Evolutionary conservation across 92 coral and sea anemone genomes (phyloP), one percentile per base, ranked within the genome.

Genomic region (Pocillopora meandrina): DNA sequence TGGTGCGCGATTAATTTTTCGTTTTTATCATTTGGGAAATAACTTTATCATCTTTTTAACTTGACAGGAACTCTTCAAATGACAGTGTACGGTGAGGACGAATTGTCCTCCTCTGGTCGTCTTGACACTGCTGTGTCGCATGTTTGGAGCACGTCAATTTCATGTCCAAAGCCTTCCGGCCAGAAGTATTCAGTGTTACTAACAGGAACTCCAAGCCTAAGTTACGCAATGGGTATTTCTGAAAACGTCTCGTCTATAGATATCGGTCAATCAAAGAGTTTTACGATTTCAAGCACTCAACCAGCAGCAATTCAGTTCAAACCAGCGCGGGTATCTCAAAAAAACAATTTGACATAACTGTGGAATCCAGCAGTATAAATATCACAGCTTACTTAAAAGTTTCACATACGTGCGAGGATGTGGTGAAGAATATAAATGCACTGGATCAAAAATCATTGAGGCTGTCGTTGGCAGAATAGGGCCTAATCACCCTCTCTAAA

Each of bases 321-420:
- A 10, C 72, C 88, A 64, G 79, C 14, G 31, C 61, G 18, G 57
- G 77, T 56, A 62, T 77, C 13, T 36, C 82, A 10, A 56, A 85
- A 6, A 73, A 73, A 49, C 98, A 94, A 49, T 92, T 94, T 19
- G 98, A 92, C 20, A 86, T 94, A 10, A 94, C 95, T 1, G 95
- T 90, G 36, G 77, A 58, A 4, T 94, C 96, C 26, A 23, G 26
- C 1, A 65, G 49, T n/a, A 52, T 76, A 0, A 14, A 0, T 33
- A 59, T 42, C 12, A 15, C 85, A 20, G 98, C 93, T 5, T 88
- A 81, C 59, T 59, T 94, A 35, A 91, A 81, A 31, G 95, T 94
- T 60, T 94, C 98, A 1, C 70, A 88, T 10, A 66, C 26, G 36
- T 94, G 95, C 66, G 42, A 60, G 19, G 87, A 87, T 19, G 90